Evolutionary conservation across 2,888 invertebrate species (phyloP).

Genomic region (Tenthredo amoena): DNA sequence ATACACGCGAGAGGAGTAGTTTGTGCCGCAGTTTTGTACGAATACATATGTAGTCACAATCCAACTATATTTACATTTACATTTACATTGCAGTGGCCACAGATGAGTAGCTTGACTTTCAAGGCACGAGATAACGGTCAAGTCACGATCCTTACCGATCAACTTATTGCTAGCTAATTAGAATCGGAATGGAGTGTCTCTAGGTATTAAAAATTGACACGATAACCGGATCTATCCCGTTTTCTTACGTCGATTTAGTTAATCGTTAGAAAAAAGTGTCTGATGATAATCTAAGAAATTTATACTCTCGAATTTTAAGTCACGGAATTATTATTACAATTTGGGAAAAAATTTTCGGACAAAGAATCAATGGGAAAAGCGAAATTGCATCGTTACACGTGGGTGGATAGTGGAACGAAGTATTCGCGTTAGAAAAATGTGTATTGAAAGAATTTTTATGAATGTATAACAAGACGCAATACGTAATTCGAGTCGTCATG

Average conservation of each 20-base stretch:
- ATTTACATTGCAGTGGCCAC: neutral
- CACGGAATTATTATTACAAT: neutral
- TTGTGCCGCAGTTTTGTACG: neutral
- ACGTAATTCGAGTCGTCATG: neutral
- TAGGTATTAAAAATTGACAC: neutral
- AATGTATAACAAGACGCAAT: neutral
- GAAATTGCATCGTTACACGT: neutral
- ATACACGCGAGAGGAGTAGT: neutral
- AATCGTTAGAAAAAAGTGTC: neutral
- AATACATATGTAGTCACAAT: neutral
- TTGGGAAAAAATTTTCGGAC: neutral
- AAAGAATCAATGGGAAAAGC: neutral
- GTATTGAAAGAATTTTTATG: slow-evolving; percentile 7
- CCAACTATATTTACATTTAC: neutral
- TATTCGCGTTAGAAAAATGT: neutral
- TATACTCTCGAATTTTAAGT: too few species aligned
- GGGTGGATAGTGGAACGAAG: slow-evolving; percentile 3
- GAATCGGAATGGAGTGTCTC: neutral
- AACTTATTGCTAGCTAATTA: slow-evolving; percentile 2
- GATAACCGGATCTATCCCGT: neutral
- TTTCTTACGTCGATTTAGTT: neutral
- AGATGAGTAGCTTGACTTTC: slow-evolving; percentile 15
- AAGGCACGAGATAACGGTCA: slow-evolving; percentile 21
- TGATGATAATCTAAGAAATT: neutral
- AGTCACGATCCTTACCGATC: slow-evolving; percentile 35